Base-by-base conservation (phyloP, 1,140 invertebrate species). In the Acromyrmex charruanus region DNA sequence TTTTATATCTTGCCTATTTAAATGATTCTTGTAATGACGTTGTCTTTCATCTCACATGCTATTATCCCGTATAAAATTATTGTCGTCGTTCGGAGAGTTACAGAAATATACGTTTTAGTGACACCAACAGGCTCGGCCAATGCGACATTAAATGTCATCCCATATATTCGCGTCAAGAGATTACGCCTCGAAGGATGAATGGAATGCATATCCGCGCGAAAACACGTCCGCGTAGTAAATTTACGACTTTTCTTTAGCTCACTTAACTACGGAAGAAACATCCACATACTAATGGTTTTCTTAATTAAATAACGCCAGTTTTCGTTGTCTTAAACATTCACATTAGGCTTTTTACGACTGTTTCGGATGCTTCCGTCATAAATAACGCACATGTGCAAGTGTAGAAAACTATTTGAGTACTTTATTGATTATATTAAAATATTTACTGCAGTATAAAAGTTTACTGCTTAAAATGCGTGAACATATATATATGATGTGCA, bases 81-180 rank as follows among this genome's bases (percentile, higher is more conserved):
- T n/a, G 44, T 79, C 75, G 25, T 68, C 77, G 25, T 25, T 80
- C 49, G 44, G 4, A 35, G 61, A 68, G 25, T 49, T 51, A 63
- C 77, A 80, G 63, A 80, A 80, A 80, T 80, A 65, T 79, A 68
- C 28, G n/a, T 18, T 80, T 80, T 63, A 79, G 77, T 68, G 77
- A 53, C 63, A 80, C 61, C 61, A 21, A 25, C 63, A 28, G 61
- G 44, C 77, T 31, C 61, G 77, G 14, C 31, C 61, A 14, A 53
- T 66, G 77, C 44, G 77, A 80, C 61, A 51, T 80, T 80, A 80
- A 80, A 59, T 80, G 77, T 68, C 77, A 80, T 80, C 61, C 28
- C 77, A 59, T 80, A 80, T 80, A 80, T 80, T 80, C 77, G 28
- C 61, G 77, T 35, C 77, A 35, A 66, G 61, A 53, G 77, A 80